A percentile compares a stretch with the other conserved stretches of the same genome.
phyloP scores from a whole-genome alignment of 2,797 vertebrate genomes.

The Pipistrellus pipistrellus region DNA sequence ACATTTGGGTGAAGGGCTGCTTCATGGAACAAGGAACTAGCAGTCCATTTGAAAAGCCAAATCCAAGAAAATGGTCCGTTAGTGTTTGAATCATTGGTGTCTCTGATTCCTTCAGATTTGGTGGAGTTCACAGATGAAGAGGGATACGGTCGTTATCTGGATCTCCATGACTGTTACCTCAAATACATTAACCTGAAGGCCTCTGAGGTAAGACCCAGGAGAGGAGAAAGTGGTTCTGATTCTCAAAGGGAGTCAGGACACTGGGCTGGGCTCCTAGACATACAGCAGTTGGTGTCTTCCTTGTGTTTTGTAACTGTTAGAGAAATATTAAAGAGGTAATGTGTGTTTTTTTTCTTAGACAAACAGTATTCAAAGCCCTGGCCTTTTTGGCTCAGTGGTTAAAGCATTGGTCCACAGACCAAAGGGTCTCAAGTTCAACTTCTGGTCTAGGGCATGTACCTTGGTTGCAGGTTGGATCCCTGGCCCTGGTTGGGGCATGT shows the following conservation, averaged over 20 bases:
- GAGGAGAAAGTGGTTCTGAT: not conserved
- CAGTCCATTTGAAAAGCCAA: not conserved
- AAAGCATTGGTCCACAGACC: no score
- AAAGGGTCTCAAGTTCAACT: no score
- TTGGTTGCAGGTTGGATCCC: no score
- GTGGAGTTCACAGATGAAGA: conserved; percentile 99
- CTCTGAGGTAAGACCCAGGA: conserved; percentile 90
- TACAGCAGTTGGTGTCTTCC: not conserved
- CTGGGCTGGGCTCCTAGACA: not conserved
- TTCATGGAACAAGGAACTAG: not conserved
- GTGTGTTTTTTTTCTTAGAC: conserved; percentile 20
- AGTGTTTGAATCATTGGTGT: not conserved
- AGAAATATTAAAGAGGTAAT: not conserved
- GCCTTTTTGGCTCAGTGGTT: no score
- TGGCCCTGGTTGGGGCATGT: no score
- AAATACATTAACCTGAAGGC: conserved; percentile 99
- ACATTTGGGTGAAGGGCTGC: not conserved
- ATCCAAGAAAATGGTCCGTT: not conserved
- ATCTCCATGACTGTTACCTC: conserved; percentile 98
- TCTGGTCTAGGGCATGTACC: no score
- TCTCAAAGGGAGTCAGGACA: not conserved
- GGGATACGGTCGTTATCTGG: conserved; percentile 97
- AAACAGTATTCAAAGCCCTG: not conserved
- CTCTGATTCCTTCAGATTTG: conserved; percentile 89
- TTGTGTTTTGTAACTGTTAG: not conserved